A percentile compares a stretch with the other conserved stretches of the same genome.
phyloP scores from a whole-genome alignment of 2,888 invertebrate genomes.

The Itoplectis maculator region DNA sequence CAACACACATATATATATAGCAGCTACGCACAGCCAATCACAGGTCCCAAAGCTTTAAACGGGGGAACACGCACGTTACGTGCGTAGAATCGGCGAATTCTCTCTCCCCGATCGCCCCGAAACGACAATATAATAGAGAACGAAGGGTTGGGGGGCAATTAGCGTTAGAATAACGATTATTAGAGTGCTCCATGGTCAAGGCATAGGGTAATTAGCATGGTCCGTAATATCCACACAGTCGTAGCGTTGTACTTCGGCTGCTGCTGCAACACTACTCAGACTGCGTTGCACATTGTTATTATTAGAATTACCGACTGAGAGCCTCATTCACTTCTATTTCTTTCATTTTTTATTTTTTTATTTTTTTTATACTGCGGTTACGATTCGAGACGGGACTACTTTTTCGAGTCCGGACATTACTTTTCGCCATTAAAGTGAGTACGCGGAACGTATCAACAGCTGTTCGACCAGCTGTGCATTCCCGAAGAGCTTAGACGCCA shows the following conservation, averaged over 20 bases:
- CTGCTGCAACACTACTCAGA: constrained; percentile 17
- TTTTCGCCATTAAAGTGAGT: constrained; percentile 50
- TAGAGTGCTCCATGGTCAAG: constrained; percentile 63
- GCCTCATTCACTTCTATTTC: constrained; percentile 42
- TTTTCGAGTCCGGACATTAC: constrained; percentile 32
- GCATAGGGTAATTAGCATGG: constrained; percentile 64
- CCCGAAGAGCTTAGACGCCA: constrained; percentile 46
- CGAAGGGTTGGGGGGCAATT: constrained; percentile 38
- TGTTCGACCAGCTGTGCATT: constrained; percentile 63
- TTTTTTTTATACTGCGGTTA: not conserved
- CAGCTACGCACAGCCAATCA: constrained; percentile 3
- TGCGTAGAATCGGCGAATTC: constrained; percentile 4
- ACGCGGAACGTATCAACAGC: constrained; percentile 59
- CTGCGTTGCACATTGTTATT: constrained; percentile 56
- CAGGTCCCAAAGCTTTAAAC: constrained; percentile 14
- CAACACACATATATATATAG: constrained; percentile 18
- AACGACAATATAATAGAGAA: constrained; percentile 39
- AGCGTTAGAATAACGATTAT: constrained; percentile 62
- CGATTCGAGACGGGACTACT: constrained; percentile 37
- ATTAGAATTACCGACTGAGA: constrained; percentile 58
- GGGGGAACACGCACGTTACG: constrained; percentile 1
- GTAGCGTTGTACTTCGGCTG: constrained; percentile 55
- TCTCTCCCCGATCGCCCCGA: constrained; percentile 30
- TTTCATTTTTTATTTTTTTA: constrained; percentile 33
- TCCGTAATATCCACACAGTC: constrained; percentile 57